phyloP scores from a whole-genome alignment of 2,113 vertebrate species.

The Asarcornis scutulata region DNA sequence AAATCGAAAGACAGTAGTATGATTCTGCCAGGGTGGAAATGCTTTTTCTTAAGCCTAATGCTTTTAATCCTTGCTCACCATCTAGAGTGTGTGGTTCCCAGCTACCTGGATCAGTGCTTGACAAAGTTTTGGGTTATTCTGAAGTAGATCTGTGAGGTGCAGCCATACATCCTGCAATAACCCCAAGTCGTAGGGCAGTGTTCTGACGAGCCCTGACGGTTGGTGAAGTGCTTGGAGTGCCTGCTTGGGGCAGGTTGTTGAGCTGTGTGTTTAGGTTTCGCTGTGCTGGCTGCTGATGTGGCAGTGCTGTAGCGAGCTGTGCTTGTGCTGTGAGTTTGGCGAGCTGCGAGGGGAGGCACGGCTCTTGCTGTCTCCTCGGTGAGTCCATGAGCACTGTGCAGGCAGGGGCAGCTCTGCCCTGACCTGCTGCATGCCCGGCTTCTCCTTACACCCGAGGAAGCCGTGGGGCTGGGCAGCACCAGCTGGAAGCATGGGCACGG shows the following conservation, averaged over 20 bases:
- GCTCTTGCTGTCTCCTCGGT: no score
- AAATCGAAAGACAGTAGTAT: neutral
- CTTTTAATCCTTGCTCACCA: neutral
- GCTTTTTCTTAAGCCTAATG: neutral
- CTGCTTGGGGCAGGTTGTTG: neutral
- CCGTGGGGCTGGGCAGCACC: accelerated
- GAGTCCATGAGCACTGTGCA: no score
- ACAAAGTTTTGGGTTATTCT: neutral
- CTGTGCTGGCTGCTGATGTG: accelerated
- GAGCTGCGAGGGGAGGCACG: no score
- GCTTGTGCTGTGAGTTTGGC: accelerated
- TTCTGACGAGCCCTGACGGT: neutral
- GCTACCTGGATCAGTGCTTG: neutral
- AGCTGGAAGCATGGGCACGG: neutral
- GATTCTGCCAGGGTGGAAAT: neutral
- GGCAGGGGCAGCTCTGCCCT: no score
- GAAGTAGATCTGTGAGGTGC: neutral
- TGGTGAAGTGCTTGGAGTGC: neutral
- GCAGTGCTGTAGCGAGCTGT: neutral
- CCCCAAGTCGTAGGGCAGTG: neutral
- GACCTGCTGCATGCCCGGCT: neutral
- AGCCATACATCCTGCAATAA: neutral
- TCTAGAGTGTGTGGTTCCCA: neutral
- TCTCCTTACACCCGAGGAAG: accelerated
- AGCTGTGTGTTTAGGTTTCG: accelerated